Evolutionary conservation across 1,140 invertebrate species (phyloP).

Genomic region (Diorhabda sublineata): DNA sequence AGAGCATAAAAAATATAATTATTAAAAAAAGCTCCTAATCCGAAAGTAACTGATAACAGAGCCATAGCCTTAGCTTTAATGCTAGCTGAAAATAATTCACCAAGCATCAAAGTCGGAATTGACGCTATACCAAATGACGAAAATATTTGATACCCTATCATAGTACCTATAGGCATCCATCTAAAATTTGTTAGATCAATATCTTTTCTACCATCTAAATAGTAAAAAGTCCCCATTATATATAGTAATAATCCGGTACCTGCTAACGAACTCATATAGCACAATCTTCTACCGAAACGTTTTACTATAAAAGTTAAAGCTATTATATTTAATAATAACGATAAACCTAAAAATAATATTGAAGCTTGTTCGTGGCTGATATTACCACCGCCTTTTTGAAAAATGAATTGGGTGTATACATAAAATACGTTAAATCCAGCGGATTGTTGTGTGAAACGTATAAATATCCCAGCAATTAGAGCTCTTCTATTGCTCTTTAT

Average conservation of each 20-base stretch:
- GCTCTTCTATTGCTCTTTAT: constrained; percentile 49
- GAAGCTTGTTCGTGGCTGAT: constrained; percentile 59
- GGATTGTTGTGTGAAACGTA: constrained; percentile 58
- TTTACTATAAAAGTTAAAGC: constrained; percentile 64
- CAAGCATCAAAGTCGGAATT: constrained; percentile 36
- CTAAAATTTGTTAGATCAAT: constrained; percentile 22
- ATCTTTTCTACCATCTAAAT: background rate
- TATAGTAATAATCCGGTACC: constrained; percentile 53
- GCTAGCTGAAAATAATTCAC: constrained; percentile 39
- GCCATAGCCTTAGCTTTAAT: constrained; percentile 34
- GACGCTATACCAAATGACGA: constrained; percentile 35
- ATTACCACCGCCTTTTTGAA: constrained; percentile 52
- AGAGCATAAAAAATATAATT: constrained; percentile 45
- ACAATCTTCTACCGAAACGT: constrained; percentile 61
- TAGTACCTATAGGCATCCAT: constrained; percentile 35
- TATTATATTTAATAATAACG: constrained; percentile 62
- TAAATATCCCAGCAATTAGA: constrained; percentile 44
- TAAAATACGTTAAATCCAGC: constrained; percentile 59
- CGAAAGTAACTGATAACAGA: constrained; percentile 28
- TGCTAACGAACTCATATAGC: constrained; percentile 58
- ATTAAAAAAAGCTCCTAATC: constrained; percentile 37
- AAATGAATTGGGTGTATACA: constrained; percentile 58
- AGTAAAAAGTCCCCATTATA: constrained; percentile 38
- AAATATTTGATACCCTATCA: constrained; percentile 32
- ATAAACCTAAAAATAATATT: constrained; percentile 53